A percentile compares a stretch with the other conserved stretches of the same genome.
These are phyloP conservation scores for Falco punctatus DNA, from an alignment of 2,113 vertebrate species.

Conservation along the genomic window DNA sequence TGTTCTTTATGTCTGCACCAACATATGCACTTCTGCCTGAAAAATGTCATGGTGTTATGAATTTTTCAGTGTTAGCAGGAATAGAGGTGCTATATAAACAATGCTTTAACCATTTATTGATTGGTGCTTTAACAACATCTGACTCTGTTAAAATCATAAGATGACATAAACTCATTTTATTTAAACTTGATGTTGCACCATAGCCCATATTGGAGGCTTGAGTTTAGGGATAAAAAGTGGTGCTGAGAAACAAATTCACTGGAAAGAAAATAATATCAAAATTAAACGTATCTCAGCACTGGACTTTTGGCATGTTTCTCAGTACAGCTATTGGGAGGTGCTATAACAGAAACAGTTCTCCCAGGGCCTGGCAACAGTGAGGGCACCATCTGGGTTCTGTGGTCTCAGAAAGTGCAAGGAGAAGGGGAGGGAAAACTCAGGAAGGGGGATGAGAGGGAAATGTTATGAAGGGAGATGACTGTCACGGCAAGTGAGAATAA, in stretches of 20 bases:
- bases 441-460: slow-evolving; percentile 2
- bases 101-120: slow-evolving; percentile 45
- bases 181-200: background rate
- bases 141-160: slow-evolving; percentile 24
- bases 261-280: background rate
- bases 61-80: slow-evolving; percentile 48
- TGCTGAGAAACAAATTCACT: background rate
- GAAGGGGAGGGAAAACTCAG: slow-evolving; percentile 23
- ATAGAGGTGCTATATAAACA: slow-evolving; percentile 35
- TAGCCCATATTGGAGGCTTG: background rate
- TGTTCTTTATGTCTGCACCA: background rate
- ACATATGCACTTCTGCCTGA: background rate
- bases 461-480: slow-evolving; percentile 6
- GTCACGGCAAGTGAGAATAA: background rate
- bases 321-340: background rate
- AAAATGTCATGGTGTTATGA: slow-evolving; percentile 19
- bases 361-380: slow-evolving; percentile 14
- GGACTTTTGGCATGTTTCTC: background rate
- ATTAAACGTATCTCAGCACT: background rate
- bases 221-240: background rate
- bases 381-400: slow-evolving; percentile 34
- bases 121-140: slow-evolving; percentile 2
- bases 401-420: slow-evolving; percentile 18
- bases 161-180: background rate
- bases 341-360: background rate